Evolutionary conservation across 2,888 invertebrate species (phyloP), one percentile per base, ranked within the genome.

Genomic region (Cephus rjabovi): DNA sequence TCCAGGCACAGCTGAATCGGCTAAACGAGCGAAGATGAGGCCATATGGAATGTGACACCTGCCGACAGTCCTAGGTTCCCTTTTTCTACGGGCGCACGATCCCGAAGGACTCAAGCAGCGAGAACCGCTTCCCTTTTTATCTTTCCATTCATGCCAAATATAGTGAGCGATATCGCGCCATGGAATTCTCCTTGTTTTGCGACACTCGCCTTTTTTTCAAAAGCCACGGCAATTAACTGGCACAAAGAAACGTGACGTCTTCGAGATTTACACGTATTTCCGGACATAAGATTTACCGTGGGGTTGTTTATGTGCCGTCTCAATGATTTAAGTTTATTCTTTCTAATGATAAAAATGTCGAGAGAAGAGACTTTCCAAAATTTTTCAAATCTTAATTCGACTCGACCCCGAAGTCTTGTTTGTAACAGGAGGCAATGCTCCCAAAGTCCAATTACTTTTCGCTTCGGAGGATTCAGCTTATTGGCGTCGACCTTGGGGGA

Each of bases 31-130:
- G 31, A 31, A 71, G 71, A 71, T 71, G 31, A 34, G 31, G 71
- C 71, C 80, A 76, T 33, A 76, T 81, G 83, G 83, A 83, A 83
- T 83, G 83, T 82, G 82, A 84, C 83, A 84, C 83, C 83, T 84
- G 83, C 79, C 75, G 35, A 75, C 37, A 70, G 73, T 73, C 69
- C 74, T 75, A 75, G 31, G 76, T 34, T 69, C 79, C 73, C 75
- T 79, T 77, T 79, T 81, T 78, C 76, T 75, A 34, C 76, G 23
- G 33, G 31, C n/a, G 37, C 68, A 77, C 71, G 69, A 30, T 76
- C 15, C 69, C 69, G 23, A 73, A 37, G 75, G 23, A 71, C 76
- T 74, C 81, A 75, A 78, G 81, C 79, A 77, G 79, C 77, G 73
- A 71, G 77, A 56, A 77, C 81, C 77, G 76, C 79, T 81, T 81